Evolutionary conservation across 2,888 invertebrate species (phyloP), one percentile per base, ranked within the genome.

Genomic region (Aphodius sticticus): DNA sequence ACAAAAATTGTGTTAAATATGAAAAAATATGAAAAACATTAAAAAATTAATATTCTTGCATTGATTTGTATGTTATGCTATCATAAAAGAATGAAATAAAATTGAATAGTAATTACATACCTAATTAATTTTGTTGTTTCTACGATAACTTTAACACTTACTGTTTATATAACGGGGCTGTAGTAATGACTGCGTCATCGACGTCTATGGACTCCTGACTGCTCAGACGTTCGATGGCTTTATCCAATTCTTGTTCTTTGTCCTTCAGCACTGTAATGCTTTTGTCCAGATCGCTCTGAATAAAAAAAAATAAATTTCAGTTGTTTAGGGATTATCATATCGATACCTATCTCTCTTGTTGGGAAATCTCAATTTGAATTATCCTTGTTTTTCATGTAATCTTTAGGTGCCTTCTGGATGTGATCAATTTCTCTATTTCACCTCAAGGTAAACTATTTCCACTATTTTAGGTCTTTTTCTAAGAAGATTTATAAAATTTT

Each of bases 111-210:
- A 26, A 26, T 26, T 26, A 26, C 26, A 26, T 26, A 26, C 1
- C 26, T 71, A 15, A 71, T 71, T 71, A 71, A 16, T 71, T 26
- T 15, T 71, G 6, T 15, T 15, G 12, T 71, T 71, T 71, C 5
- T 71, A 7, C 5, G 35, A 14, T 5, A 6, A 69, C 69, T 78
- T 16, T 16, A 78, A 69, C 82, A 90, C 93, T 91, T 89, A 96
- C 95, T 99, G 99, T 90, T 96, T 96, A 87, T 98, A 98, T 75
- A 99, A 90, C 0, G 99, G 99, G 35, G 99, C 97, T 78, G 98
- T 97, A 0, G 99, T 98, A 16, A 96, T 96, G 69, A 99, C 98
- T 79, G 98, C 98, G 88, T 99, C 98, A 90, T 99, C 99, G 70
- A 98, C 96, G 90, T 97, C 96, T 84, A 97, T 94, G 38, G 94